These are phyloP conservation scores for Pterocles gutturalis DNA, from an alignment of 2,113 vertebrate species.

Conservation along the genomic window DNA sequence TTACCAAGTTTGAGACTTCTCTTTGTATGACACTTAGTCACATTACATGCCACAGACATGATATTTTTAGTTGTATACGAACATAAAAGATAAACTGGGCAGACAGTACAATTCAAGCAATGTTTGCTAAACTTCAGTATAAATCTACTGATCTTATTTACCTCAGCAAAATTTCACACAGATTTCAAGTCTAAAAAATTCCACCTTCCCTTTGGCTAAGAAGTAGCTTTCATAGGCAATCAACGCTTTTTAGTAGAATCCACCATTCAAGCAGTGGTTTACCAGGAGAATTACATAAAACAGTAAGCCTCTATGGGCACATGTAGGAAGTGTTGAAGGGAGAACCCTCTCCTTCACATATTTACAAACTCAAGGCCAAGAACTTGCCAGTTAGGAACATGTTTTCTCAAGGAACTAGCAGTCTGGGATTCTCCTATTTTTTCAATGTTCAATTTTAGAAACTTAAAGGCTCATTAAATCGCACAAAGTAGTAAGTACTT, in stretches of 20 bases:
- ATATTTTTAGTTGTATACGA: background rate
- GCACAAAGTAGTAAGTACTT: background rate
- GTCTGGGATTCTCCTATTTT: background rate
- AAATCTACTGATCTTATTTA: background rate
- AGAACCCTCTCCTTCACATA: background rate
- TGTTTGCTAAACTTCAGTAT: background rate
- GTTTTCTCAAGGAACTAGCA: background rate
- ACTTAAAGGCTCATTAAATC: background rate
- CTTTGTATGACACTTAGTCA: background rate
- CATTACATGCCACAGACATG: background rate
- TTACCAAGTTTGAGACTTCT: background rate
- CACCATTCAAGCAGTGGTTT: background rate
- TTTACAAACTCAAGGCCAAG: background rate
- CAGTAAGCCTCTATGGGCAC: background rate
- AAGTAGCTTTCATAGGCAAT: background rate
- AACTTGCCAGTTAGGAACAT: background rate
- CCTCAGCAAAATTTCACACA: background rate
- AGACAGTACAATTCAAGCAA: background rate
- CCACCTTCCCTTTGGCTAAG: background rate
- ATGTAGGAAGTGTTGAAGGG: conserved; percentile 32
- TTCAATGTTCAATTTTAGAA: background rate
- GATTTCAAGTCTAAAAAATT: background rate
- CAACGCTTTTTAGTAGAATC: background rate
- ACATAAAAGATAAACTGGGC: background rate
- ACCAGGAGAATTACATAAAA: background rate